A percentile compares a stretch with the other conserved stretches of the same genome.
Evolutionary conservation across 1,140 invertebrate species (phyloP).

Genomic region (Scaptodrosophila lebanonensis): DNA sequence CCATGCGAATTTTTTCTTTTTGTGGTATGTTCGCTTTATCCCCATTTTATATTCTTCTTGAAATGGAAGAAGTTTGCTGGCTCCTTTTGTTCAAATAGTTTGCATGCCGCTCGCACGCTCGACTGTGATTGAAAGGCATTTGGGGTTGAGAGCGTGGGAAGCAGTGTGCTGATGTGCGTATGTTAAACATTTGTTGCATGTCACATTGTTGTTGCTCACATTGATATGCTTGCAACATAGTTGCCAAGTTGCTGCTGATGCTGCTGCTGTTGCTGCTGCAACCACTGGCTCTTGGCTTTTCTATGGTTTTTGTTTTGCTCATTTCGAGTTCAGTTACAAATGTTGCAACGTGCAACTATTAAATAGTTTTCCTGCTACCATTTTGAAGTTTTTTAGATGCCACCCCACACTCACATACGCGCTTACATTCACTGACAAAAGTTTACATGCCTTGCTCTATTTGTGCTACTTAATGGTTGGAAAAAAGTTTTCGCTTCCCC

Average conservation of each 20-base stretch:
- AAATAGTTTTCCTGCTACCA: slow-evolving; percentile 61
- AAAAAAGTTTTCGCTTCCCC: slow-evolving; percentile 18
- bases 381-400: slow-evolving; percentile 33
- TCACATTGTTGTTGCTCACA: slow-evolving; percentile 48
- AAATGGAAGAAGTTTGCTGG: slow-evolving; percentile 25
- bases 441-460: slow-evolving; percentile 29
- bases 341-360: slow-evolving; percentile 62
- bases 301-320: slow-evolving; percentile 22
- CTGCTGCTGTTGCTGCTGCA: slow-evolving; percentile 4
- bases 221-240: slow-evolving; percentile 45
- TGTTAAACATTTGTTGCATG: slow-evolving; percentile 53
- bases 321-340: slow-evolving; percentile 31
- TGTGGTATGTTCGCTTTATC: slow-evolving; percentile 5
- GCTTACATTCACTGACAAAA: no score
- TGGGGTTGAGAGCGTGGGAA: neutral
- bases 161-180: slow-evolving; percentile 19
- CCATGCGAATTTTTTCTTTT: slow-evolving; percentile 4
- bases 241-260: slow-evolving; percentile 20
- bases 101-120: slow-evolving; percentile 25
- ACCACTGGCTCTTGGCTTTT: no score
- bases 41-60: slow-evolving; percentile 16
- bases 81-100: slow-evolving; percentile 25
- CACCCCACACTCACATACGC: slow-evolving; percentile 19
- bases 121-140: slow-evolving; percentile 52
- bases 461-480: slow-evolving; percentile 44